Conservation (phyloP, 2,888 invertebrate species). For the Eupithecia dodoneata region DNA sequence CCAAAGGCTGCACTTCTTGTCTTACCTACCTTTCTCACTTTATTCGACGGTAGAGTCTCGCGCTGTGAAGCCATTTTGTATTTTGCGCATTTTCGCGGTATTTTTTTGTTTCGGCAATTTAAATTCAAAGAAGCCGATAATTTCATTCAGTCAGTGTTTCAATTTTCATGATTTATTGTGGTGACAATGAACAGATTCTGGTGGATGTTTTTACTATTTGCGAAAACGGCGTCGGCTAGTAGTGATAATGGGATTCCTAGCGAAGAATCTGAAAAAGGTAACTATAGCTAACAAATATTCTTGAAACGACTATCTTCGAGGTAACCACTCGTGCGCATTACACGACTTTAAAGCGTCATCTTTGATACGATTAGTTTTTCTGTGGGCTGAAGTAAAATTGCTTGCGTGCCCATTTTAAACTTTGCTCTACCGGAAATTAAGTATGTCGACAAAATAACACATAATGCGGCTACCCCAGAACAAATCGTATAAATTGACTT, state of each 20-base stretch:
- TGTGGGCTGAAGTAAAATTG: neutral
- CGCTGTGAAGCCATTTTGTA: slow-evolving; percentile 64
- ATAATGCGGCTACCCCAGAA: neutral
- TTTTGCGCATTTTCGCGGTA: slow-evolving; percentile 46
- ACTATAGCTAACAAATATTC: slow-evolving; percentile 22
- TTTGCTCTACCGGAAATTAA: neutral
- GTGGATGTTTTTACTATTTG: slow-evolving; percentile 81
- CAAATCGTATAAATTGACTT: neutral
- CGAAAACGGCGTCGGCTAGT: slow-evolving; percentile 77
- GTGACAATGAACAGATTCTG: slow-evolving; percentile 80
- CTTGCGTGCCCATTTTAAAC: neutral
- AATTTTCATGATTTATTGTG: slow-evolving; percentile 70
- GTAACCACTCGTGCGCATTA: neutral
- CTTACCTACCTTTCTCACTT: slow-evolving; percentile 66
- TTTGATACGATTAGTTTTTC: neutral
- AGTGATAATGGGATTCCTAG: slow-evolving; percentile 74
- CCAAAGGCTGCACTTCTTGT: slow-evolving; percentile 77
- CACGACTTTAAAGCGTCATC: neutral
- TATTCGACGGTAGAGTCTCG: slow-evolving; percentile 73
- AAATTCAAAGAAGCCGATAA: slow-evolving; percentile 32
- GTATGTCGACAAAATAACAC: neutral
- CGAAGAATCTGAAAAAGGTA: slow-evolving; percentile 72
- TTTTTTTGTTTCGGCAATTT: slow-evolving; percentile 47
- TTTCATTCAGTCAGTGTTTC: slow-evolving; percentile 48
- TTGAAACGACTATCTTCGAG: neutral